Percentiles rank a stretch among this genome's conserved stretches.
These are phyloP conservation scores for Cyaniris semiargus DNA, from an alignment of 2,888 invertebrate genomes.

Conservation along the genomic window DNA sequence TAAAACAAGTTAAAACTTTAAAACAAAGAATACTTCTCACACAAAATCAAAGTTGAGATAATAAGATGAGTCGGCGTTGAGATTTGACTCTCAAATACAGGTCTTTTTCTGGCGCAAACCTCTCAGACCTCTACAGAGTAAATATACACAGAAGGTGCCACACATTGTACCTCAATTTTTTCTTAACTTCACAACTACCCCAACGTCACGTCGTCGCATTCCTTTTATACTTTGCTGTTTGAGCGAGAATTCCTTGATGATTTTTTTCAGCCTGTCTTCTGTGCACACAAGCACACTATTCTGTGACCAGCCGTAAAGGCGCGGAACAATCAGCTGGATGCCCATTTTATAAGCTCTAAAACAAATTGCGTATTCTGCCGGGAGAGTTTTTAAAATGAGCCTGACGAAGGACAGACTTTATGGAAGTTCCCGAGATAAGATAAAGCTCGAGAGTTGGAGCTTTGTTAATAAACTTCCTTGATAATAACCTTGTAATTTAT, in stretches of 20 bases:
- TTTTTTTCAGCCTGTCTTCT: neutral
- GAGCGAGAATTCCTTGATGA: neutral
- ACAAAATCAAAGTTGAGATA: neutral
- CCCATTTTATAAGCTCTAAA: constrained; percentile 16
- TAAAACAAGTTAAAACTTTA: neutral
- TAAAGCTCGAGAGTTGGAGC: neutral
- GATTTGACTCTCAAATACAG: neutral
- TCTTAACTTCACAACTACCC: too few relatives aligned
- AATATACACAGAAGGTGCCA: neutral
- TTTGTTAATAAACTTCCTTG: neutral
- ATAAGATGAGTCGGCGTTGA: neutral
- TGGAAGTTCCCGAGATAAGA: constrained; percentile 9
- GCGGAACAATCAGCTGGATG: constrained; percentile 5
- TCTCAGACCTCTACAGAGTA: neutral
- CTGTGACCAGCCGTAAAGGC: constrained; percentile 1
- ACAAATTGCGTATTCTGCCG: constrained; percentile 14
- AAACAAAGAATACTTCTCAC: neutral
- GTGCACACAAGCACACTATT: neutral
- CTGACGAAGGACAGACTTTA: constrained; percentile 1
- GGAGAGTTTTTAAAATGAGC: constrained; percentile 1
- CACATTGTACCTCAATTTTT: neutral
- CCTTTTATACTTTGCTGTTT: neutral
- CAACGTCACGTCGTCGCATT: neutral
- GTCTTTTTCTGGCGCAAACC: neutral
- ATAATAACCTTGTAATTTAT: neutral